These are phyloP conservation scores for Lanius ludovicianus DNA, from an alignment of 2,113 vertebrate genomes.

Conservation along the genomic window DNA sequence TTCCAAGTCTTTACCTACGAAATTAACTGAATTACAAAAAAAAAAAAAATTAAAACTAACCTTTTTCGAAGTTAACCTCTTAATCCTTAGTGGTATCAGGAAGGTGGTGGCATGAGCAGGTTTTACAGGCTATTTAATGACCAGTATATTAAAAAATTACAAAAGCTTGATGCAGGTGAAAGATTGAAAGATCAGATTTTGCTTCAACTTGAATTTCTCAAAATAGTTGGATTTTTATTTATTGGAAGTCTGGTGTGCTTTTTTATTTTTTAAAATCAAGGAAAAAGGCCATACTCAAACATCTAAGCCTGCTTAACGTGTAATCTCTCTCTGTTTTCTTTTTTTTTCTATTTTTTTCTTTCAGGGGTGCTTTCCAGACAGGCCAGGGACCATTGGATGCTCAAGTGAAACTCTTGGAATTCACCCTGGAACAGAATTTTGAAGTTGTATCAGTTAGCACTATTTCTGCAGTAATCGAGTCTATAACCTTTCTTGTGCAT, in stretches of 20 bases:
- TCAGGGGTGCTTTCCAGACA: slow-evolving; percentile 93
- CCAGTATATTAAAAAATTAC: neutral
- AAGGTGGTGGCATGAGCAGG: neutral
- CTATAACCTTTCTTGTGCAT: slow-evolving; percentile 95
- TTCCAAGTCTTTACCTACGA: neutral
- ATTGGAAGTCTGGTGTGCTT: neutral
- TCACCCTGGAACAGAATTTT: slow-evolving; percentile 96
- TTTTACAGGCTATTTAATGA: neutral
- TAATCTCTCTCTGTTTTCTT: neutral
- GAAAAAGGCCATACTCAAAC: neutral
- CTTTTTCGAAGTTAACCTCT: neutral
- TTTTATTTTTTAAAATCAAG: neutral
- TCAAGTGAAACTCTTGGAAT: slow-evolving; percentile 96
- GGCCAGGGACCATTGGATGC: slow-evolving; percentile 96
- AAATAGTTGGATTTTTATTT: neutral
- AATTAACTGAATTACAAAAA: neutral
- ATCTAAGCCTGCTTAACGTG: neutral
- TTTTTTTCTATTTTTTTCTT: neutral
- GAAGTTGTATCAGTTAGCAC: slow-evolving; percentile 95
- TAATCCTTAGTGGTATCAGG: neutral
- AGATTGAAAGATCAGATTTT: neutral
- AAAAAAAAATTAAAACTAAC: neutral
- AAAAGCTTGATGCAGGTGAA: neutral
- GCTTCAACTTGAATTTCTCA: neutral
- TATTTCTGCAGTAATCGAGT: slow-evolving; percentile 95